A percentile compares a stretch with the other conserved stretches of the same genome.
Conservation (phyloP, 2,113 vertebrate genomes). For the Tachuris rubrigastra region DNA sequence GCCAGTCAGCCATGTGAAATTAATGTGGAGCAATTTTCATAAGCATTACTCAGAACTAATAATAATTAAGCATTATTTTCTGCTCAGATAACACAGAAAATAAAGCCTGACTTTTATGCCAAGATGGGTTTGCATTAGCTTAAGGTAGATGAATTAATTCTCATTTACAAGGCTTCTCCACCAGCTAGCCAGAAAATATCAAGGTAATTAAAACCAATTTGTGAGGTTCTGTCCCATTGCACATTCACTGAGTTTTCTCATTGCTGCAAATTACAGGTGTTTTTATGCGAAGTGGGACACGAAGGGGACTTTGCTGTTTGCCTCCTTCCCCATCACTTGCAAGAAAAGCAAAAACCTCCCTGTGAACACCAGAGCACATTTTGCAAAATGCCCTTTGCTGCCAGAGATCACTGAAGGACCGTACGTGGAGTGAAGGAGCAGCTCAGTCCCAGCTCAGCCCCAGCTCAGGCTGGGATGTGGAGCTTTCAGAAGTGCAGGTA, state of each 20-base stretch:
- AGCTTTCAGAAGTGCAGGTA: neutral
- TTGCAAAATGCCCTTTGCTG: neutral
- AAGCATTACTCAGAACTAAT: slow-evolving; percentile 68
- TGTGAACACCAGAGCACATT: fast-evolving
- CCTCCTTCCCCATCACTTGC: neutral
- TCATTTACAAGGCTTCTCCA: slow-evolving; percentile 58
- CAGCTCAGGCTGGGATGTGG: neutral
- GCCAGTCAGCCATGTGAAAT: slow-evolving; percentile 67
- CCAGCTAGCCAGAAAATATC: slow-evolving; percentile 53
- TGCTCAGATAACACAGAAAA: slow-evolving; percentile 68
- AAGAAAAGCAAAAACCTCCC: neutral
- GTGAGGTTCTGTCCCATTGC: slow-evolving; percentile 53
- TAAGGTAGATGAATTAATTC: slow-evolving; percentile 66
- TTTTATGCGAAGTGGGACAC: slow-evolving; percentile 30
- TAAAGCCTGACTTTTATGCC: slow-evolving; percentile 66
- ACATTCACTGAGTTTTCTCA: slow-evolving; percentile 33
- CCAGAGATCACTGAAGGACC: neutral
- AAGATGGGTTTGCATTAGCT: slow-evolving; percentile 66
- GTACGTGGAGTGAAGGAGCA: fast-evolving
- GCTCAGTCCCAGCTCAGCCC: neutral
- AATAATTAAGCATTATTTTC: slow-evolving; percentile 73
- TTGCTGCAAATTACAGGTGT: slow-evolving; percentile 46
- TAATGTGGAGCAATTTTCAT: slow-evolving; percentile 69
- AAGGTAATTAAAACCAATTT: slow-evolving; percentile 67
- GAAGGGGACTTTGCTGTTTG: neutral